Conservation (phyloP, 2,888 invertebrate species). For the Harpagoxenus sublaevis region DNA sequence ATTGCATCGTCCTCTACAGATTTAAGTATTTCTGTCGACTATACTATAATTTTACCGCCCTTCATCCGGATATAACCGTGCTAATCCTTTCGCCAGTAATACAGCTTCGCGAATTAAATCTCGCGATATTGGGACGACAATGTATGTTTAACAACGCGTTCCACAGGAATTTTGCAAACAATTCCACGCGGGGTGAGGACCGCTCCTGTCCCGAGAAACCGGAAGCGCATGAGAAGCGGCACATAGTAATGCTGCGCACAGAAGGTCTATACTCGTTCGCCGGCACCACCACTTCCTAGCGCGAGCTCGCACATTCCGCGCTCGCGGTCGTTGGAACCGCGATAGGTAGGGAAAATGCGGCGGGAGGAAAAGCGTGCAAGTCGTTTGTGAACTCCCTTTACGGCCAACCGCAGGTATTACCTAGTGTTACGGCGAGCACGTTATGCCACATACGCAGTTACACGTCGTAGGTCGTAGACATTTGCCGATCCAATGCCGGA, state of each 20-base stretch:
- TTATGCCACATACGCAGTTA: constrained; percentile 70
- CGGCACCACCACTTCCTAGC: constrained; percentile 46
- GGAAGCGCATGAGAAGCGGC: constrained; percentile 15
- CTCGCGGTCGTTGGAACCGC: constrained; percentile 43
- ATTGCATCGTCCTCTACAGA: neutral
- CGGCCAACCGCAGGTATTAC: constrained; percentile 70
- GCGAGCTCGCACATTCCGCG: constrained; percentile 58
- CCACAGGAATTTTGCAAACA: constrained; percentile 28
- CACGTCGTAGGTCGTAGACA: constrained; percentile 59
- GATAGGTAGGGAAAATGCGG: constrained; percentile 52
- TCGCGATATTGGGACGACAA: neutral
- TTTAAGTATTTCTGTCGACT: constrained; percentile 5
- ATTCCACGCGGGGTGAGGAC: neutral
- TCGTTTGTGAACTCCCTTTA: constrained; percentile 75
- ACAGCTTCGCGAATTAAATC: constrained; percentile 16
- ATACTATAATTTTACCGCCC: neutral
- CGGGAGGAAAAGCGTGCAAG: constrained; percentile 65
- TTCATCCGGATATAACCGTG: neutral
- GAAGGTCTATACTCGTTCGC: constrained; percentile 57
- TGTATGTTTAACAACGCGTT: neutral
- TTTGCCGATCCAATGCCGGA: constrained; percentile 43
- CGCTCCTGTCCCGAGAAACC: neutral
- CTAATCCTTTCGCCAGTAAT: neutral
- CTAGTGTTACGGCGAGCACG: constrained; percentile 56
- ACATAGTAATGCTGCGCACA: constrained; percentile 9